Evolutionary conservation across 2,113 vertebrate species (phyloP).

Genomic region (Leucoraja erinaceus): DNA sequence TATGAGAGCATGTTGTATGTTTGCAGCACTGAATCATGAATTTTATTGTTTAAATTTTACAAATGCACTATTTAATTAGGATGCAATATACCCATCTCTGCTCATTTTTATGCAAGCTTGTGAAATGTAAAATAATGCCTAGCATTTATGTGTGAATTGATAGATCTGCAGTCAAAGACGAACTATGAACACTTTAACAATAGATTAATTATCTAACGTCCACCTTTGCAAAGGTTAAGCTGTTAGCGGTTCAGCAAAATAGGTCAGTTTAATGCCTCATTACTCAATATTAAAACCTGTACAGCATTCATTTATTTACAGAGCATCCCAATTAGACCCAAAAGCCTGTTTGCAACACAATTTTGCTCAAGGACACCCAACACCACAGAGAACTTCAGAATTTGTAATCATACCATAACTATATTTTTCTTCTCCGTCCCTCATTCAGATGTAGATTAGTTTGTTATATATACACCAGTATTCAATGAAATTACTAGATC

Average conservation of each 20-base stretch:
- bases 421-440: not conserved
- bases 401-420: not conserved
- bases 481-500: too few relatives aligned
- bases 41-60: not conserved
- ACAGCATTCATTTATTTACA: conserved; percentile 26
- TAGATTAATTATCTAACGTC: conserved; percentile 28
- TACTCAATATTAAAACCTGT: conserved; percentile 23
- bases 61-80: not conserved
- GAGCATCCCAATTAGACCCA: conserved; percentile 4
- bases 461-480: too few relatives aligned
- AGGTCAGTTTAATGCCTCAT: conserved; percentile 36
- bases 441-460: not conserved
- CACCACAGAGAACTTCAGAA: not conserved
- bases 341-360: conserved; percentile 2
- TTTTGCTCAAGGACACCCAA: conserved; percentile 21
- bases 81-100: not conserved
- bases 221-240: conserved; percentile 37
- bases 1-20: not conserved
- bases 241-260: conserved; percentile 34
- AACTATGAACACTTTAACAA: conserved; percentile 20
- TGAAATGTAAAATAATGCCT: not conserved
- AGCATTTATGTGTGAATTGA: conserved; percentile 17
- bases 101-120: not conserved
- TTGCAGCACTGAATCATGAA: not conserved
- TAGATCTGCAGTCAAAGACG: conserved; percentile 23